These are phyloP conservation scores for Kuschelorhynchus macadamiae DNA, from an alignment of 2,888 invertebrate genomes.

Conservation along the genomic window DNA sequence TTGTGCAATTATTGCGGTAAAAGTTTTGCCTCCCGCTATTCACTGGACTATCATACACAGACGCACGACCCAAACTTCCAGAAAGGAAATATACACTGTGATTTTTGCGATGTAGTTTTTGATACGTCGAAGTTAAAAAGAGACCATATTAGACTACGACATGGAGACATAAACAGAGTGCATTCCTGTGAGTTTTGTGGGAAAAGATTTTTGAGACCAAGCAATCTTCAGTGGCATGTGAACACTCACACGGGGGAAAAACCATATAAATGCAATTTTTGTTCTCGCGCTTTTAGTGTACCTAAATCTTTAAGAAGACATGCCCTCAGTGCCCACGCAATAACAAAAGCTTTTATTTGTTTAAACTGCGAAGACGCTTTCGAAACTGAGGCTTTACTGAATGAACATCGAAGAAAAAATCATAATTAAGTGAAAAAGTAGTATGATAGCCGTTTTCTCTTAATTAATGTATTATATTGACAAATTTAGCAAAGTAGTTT, in stretches of 20 bases:
- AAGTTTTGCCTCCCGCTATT: slow-evolving; percentile 5
- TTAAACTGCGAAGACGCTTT: too few species aligned
- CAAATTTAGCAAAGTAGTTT: too few species aligned
- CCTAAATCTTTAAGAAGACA: too few species aligned
- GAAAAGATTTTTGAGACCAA: slow-evolving; percentile 56
- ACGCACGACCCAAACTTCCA: slow-evolving; percentile 29
- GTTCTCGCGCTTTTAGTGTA: slow-evolving; percentile 18
- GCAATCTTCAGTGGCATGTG: slow-evolving; percentile 65
- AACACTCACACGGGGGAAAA: slow-evolving; percentile 69
- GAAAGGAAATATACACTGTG: slow-evolving; percentile 19
- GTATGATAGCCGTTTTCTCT: too few species aligned
- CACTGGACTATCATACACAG: slow-evolving; percentile 24
- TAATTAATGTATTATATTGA: too few species aligned
- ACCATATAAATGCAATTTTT: slow-evolving; percentile 66
- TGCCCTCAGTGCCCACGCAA: too few species aligned
- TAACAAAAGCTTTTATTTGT: too few species aligned
- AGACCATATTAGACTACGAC: slow-evolving; percentile 9
- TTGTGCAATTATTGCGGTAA: slow-evolving; percentile 27
- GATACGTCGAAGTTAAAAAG: slow-evolving; percentile 22
- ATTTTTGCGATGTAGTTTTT: slow-evolving; percentile 33
- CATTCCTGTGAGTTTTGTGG: slow-evolving; percentile 61
- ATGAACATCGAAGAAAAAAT: too few species aligned
- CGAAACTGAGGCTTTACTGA: too few species aligned
- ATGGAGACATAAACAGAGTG: slow-evolving; percentile 44
- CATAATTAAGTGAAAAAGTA: background rate